Evolutionary conservation across 92 coral and sea anemone species (phyloP).

Genomic region (Parazoanthus atlanticus): DNA sequence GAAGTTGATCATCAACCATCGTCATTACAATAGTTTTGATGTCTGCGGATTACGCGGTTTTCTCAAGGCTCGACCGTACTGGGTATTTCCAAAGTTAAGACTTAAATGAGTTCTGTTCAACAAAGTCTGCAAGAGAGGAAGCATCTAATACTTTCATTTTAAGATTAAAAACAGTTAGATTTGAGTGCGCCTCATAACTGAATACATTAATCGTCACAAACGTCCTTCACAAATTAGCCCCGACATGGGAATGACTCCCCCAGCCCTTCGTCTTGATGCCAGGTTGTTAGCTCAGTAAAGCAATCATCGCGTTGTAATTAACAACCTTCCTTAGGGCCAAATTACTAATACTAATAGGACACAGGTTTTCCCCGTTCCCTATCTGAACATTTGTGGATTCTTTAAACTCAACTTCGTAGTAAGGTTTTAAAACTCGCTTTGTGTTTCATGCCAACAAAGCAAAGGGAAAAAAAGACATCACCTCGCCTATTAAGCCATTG

Average conservation of each 20-base stretch:
- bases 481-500: neutral
- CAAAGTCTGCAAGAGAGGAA: neutral
- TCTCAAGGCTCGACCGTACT: neutral
- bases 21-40: neutral
- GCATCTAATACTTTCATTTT: neutral
- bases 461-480: neutral
- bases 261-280: neutral
- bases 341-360: neutral
- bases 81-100: neutral
- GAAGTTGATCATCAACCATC: neutral
- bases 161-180: too few species aligned
- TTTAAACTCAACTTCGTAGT: neutral
- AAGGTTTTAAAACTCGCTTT: neutral
- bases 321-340: neutral
- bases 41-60: neutral
- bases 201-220: neutral
- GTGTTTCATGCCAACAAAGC: neutral
- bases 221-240: neutral
- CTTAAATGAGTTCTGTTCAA: neutral
- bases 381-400: neutral
- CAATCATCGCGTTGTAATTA: slow-evolving; percentile 14
- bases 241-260: neutral
- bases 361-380: neutral
- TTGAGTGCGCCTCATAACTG: too few species aligned
- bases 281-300: neutral